Evolutionary conservation across 2,888 invertebrate species (phyloP).

Genomic region (Caradrina kadenii): DNA sequence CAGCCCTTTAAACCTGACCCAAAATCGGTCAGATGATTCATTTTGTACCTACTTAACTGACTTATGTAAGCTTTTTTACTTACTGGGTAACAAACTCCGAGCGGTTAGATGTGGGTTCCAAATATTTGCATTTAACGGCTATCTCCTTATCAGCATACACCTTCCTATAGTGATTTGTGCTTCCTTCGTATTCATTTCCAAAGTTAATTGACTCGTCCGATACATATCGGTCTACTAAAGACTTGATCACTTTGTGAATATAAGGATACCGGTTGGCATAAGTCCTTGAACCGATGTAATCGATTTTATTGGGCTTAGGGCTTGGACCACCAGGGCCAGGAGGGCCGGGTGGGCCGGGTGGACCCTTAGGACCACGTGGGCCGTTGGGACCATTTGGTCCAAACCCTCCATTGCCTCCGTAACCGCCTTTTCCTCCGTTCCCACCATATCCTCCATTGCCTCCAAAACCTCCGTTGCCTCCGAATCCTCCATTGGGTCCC

Average conservation of each 20-base stretch:
- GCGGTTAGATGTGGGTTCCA: slow-evolving; percentile 70
- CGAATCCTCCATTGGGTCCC: slow-evolving; percentile 77
- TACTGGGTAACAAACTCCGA: slow-evolving; percentile 82
- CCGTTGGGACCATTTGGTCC: slow-evolving; percentile 64
- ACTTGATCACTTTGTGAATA: slow-evolving; percentile 79
- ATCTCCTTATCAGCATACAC: slow-evolving; percentile 77
- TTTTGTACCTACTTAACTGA: not conserved
- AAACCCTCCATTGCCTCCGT: slow-evolving; percentile 49
- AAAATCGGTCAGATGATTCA: not conserved
- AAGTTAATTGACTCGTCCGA: slow-evolving; percentile 74
- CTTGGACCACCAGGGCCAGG: slow-evolving; percentile 57
- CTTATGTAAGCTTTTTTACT: slow-evolving; percentile 61
- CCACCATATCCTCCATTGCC: slow-evolving; percentile 71
- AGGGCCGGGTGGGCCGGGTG: slow-evolving; percentile 63
- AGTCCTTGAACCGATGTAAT: slow-evolving; percentile 78
- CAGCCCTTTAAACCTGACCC: too few relatives aligned
- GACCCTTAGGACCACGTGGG: slow-evolving; percentile 56
- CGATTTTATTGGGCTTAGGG: slow-evolving; percentile 69
- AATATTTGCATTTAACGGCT: slow-evolving; percentile 81
- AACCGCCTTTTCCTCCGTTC: slow-evolving; percentile 64
- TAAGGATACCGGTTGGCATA: slow-evolving; percentile 84
- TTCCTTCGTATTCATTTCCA: slow-evolving; percentile 73
- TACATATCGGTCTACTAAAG: slow-evolving; percentile 79
- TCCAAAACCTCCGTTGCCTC: slow-evolving; percentile 73
- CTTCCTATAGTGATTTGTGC: slow-evolving; percentile 75